phyloP scores from a whole-genome alignment of 2,888 invertebrate species.

The Cacoxenus indagator region DNA sequence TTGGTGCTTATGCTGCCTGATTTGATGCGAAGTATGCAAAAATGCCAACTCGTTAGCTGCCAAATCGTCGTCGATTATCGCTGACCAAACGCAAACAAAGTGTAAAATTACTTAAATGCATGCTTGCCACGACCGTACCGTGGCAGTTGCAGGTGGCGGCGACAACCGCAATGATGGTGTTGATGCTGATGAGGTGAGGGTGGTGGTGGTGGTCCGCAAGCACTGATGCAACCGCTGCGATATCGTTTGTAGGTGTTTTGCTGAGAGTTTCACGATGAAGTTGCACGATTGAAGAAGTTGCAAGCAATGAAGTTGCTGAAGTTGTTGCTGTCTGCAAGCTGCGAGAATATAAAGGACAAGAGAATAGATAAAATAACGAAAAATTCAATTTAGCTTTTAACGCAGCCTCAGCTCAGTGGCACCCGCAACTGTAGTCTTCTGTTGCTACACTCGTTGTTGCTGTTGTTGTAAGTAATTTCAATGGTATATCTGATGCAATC shows the following conservation, averaged over 20 bases:
- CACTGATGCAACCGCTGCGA: constrained; percentile 55
- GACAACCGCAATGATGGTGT: background rate
- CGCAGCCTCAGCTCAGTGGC: background rate
- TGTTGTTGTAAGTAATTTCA: constrained; percentile 57
- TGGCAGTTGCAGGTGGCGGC: constrained; percentile 8
- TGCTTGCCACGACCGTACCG: constrained; percentile 37
- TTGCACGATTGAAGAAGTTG: constrained; percentile 27
- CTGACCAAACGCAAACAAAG: constrained; percentile 57
- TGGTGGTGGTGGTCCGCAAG: constrained; percentile 14
- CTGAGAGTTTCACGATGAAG: constrained; percentile 52
- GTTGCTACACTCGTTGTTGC: constrained; percentile 17
- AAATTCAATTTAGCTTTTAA: constrained; percentile 54
- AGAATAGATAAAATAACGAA: background rate
- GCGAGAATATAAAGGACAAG: background rate
- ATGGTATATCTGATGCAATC: constrained; percentile 63
- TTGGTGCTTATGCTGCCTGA: background rate
- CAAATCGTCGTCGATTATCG: constrained; percentile 60
- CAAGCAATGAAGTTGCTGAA: constrained; percentile 10
- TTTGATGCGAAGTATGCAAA: background rate
- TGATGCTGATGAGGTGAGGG: background rate
- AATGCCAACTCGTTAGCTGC: constrained; percentile 53
- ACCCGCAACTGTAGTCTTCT: background rate
- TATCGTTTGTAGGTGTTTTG: constrained; percentile 62
- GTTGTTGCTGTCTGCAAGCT: constrained; percentile 20
- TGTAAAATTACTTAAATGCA: constrained; percentile 64